Evolutionary conservation across 2,113 vertebrate genomes (phyloP), one percentile per base, ranked within the genome.

Genomic region (Cottus gobio): DNA sequence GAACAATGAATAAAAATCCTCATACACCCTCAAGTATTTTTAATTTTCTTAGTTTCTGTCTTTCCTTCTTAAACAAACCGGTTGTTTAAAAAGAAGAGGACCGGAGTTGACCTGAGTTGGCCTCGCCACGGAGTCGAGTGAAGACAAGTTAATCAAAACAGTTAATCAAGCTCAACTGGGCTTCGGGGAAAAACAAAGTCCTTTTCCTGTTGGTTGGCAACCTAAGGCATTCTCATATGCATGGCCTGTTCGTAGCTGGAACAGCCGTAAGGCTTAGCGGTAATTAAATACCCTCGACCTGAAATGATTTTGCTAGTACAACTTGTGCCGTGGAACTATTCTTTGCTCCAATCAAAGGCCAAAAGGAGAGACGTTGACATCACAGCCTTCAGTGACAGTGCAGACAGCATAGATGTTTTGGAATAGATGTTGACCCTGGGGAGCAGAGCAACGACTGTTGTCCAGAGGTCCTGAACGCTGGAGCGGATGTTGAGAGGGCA

Each of bases 381-480:
- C 28, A 72, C 44, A 50, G 42, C 37, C 26, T 50, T 54, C 24
- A 20, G 54, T 24, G 26, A 63, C 30, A 57, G n/a, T n/a, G n/a
- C n/a, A n/a, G n/a, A n/a, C n/a, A n/a, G n/a, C n/a, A n/a, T n/a
- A n/a, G n/a, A n/a, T n/a, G n/a, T n/a, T 64, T 61, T 66, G 20
- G 31, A 65, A 46, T 18, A 63, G 73, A 56, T n/a, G 11, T n/a
- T 61, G 20, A 42, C 39, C 24, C 26, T 16, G 7, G 20, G 31
- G 26, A 73, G 39, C 20, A 46, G 28, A 70, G 68, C 44, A 20
- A 74, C 71, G 26, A 63, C 69, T 67, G 28, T 34, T 66, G 30
- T 74, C 36, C 48, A 75, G 24, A 64, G 48, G 39, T 77, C 62
- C 70, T 80, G 61, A 42, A 31, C 46, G 34, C 70, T 71, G 42